These are phyloP conservation scores for Platycheirus albimanus DNA, from an alignment of 2,888 invertebrate species.

Conservation along the genomic window DNA sequence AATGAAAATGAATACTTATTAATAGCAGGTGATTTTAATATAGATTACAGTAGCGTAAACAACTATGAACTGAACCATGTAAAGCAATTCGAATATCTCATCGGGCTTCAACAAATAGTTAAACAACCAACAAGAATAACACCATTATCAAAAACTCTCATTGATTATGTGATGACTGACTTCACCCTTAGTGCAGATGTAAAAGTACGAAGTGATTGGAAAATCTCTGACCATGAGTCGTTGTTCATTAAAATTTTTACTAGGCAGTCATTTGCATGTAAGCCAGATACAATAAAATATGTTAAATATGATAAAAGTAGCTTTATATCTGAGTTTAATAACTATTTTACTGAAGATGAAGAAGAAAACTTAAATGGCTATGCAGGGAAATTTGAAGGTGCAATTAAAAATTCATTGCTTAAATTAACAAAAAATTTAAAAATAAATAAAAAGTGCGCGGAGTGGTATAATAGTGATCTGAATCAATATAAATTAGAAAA, in stretches of 20 bases:
- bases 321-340: too few species aligned
- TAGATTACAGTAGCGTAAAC: too few species aligned
- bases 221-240: conserved; percentile 1
- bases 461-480: not conserved
- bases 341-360: too few species aligned
- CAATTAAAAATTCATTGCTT: not conserved
- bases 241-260: not conserved
- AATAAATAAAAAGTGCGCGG: not conserved
- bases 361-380: not conserved
- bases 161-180: too few species aligned
- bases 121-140: too few species aligned
- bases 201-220: not conserved
- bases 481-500: too few species aligned
- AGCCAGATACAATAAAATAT: not conserved
- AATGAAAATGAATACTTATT: conserved; percentile 3
- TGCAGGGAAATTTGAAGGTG: not conserved
- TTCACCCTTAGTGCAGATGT: not conserved
- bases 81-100: not conserved
- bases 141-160: too few species aligned
- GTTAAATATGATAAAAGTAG: conserved; percentile 5
- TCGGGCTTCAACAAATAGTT: too few species aligned
- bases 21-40: too few species aligned
- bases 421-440: not conserved
- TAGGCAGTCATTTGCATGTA: not conserved
- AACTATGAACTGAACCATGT: too few species aligned